phyloP scores from a whole-genome alignment of 2,113 vertebrate genomes.

The Saguinus midas region DNA sequence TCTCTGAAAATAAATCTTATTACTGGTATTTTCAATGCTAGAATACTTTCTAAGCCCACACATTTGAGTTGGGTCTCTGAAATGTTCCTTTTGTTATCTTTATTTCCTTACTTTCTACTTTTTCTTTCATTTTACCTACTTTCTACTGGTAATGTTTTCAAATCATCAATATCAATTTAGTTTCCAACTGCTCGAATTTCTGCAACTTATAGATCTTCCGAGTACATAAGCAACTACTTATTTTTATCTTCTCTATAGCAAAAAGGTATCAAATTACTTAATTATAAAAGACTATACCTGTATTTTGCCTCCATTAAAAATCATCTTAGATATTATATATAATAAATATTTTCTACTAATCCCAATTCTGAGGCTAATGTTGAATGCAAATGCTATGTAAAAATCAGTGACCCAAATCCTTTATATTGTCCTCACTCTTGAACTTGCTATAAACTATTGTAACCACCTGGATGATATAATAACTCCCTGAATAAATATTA shows the following conservation, averaged over 20 bases:
- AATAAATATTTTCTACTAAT: conserved; percentile 19
- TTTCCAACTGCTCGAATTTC: neutral
- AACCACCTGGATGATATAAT: neutral
- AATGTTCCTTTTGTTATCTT: neutral
- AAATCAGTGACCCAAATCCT: neutral
- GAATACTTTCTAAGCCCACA: neutral
- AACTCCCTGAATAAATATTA: conserved; percentile 14
- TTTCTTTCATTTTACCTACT: neutral
- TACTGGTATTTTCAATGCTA: neutral
- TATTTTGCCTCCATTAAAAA: conserved; percentile 15
- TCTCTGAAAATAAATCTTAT: conserved; percentile 14
- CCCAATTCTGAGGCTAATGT: neutral
- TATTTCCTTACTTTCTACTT: neutral
- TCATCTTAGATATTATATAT: neutral
- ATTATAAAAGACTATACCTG: neutral
- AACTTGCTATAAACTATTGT: neutral
- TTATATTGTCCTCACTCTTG: conserved; percentile 12
- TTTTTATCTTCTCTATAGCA: neutral
- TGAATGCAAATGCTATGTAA: neutral
- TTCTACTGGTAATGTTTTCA: neutral
- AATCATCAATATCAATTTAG: neutral
- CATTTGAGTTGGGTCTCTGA: neutral
- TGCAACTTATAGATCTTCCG: neutral
- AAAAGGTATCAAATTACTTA: neutral
- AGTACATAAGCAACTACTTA: neutral